A percentile compares a stretch with the other conserved stretches of the same genome.
Conservation (phyloP, 2,888 invertebrate species). For the Campoplex nolae region DNA sequence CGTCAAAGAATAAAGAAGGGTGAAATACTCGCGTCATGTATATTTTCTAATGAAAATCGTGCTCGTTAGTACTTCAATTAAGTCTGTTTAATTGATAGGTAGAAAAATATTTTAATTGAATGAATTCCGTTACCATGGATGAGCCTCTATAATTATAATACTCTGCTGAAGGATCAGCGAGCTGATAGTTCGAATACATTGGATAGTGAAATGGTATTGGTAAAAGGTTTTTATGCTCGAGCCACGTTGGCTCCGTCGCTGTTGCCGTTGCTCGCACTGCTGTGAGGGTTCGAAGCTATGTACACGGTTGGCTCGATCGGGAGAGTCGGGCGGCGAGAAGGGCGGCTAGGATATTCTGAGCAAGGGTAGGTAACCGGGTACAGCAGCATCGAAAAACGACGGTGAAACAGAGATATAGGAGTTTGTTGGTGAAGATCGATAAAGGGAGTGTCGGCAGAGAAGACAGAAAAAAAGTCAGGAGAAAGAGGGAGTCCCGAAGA, state of each 20-base stretch:
- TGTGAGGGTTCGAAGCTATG: constrained; percentile 67
- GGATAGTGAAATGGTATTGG: constrained; percentile 18
- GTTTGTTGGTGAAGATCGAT: constrained; percentile 78
- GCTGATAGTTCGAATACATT: constrained; percentile 23
- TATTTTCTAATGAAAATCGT: constrained; percentile 8
- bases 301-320: constrained; percentile 63
- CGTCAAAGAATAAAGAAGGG: background rate
- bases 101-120: constrained; percentile 41
- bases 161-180: background rate
- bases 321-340: constrained; percentile 70
- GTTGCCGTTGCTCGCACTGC: constrained; percentile 28
- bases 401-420: constrained; percentile 67
- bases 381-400: constrained; percentile 65
- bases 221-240: constrained; percentile 29
- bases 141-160: background rate
- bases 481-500: constrained; percentile 1
- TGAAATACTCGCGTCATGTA: background rate
- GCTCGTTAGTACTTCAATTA: constrained; percentile 19
- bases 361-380: constrained; percentile 77
- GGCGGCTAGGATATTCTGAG: constrained; percentile 60
- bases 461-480: constrained; percentile 67
- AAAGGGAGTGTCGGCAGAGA: constrained; percentile 83
- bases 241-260: constrained; percentile 33
- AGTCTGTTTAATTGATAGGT: background rate
- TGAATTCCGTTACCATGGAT: constrained; percentile 40